Evolutionary conservation across 2,797 vertebrate species (phyloP), one percentile per base, ranked within the genome.

Genomic region (Sebastes goodei): DNA sequence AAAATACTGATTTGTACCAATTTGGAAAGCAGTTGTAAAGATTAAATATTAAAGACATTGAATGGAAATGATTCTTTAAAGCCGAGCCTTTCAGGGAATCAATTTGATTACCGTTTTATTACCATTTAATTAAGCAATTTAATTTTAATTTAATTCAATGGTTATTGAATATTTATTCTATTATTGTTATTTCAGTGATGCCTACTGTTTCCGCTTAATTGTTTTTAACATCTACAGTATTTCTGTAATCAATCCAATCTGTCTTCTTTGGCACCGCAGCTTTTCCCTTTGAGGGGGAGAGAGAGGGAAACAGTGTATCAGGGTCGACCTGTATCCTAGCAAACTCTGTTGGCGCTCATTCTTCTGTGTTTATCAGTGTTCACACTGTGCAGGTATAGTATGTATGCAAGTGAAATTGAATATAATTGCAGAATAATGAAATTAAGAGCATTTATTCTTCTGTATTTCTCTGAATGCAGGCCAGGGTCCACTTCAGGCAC

Each of bases 81-180:
- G 62, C 42, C 33, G 7, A 70, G 21, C 35, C 35, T 46, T 59
- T 70, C 62, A 76, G 70, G 29, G 5, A 78, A 79, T 79, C 29
- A 35, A 3, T 60, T 69, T 66, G 20, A 76, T 62, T 71, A 4
- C n/a, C 42, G 46, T 62, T 70, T 74, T 27, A 74, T 62, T 67
- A 20, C 35, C 23, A 49, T 27, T 55, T 42, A 61, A 70, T 73
- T 25, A 76, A 71, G 67, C 23, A 20, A 80, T 82, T 76, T 55
- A 5, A 53, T 72, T 82, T 32, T 23, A 69, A 67, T 53, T 65
- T 8, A 68, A 57, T 64, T 49, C 2, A 59, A 57, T 62, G 76
- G 61, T 32, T 66, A 66, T 53, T 8, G 3, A 81, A 66, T 80
- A 27, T 76, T 77, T 64, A 66, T 69, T 84, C 32, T 32, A 76